Conservation (phyloP, 2,113 vertebrate species). For the Podarcis cretensis region DNA sequence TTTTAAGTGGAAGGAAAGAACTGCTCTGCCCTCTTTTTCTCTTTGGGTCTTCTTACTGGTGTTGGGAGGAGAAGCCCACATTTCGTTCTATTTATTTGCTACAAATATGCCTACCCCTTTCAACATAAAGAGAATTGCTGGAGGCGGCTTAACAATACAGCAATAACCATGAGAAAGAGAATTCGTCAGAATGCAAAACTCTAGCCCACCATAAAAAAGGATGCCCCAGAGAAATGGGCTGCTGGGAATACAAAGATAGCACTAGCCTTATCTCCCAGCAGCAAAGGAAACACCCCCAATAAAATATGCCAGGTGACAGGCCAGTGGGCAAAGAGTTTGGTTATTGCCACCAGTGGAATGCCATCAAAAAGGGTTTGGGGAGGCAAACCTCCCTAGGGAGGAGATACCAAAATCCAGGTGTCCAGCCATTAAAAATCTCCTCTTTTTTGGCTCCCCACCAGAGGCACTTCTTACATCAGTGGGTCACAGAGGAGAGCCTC, state of each 20-base stretch:
- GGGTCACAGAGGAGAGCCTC: too few relatives aligned
- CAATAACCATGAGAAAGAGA: not conserved
- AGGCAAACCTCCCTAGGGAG: not conserved
- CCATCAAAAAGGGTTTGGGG: not conserved
- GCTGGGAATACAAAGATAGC: not conserved
- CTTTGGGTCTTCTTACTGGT: not conserved
- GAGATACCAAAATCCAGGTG: not conserved
- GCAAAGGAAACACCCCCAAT: not conserved
- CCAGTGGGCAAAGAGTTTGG: not conserved
- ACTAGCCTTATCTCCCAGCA: not conserved
- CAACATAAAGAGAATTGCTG: not conserved
- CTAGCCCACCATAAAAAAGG: not conserved
- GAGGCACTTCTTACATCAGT: too few relatives aligned
- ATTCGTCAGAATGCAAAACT: not conserved
- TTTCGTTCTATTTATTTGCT: not conserved
- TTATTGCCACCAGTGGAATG: not conserved
- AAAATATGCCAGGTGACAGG: not conserved
- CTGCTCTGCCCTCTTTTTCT: conserved; percentile 17
- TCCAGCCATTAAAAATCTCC: not conserved
- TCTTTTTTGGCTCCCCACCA: not conserved
- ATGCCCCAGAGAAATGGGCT: not conserved
- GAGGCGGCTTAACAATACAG: not conserved
- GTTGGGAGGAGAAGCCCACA: conserved; percentile 32
- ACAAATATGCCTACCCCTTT: not conserved
- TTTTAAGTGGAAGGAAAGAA: conserved; percentile 53